Percentiles rank a stretch among this genome's conserved stretches.
These are phyloP conservation scores for Plutella xylostella DNA, from an alignment of 2,888 invertebrate genomes.

Conservation along the genomic window DNA sequence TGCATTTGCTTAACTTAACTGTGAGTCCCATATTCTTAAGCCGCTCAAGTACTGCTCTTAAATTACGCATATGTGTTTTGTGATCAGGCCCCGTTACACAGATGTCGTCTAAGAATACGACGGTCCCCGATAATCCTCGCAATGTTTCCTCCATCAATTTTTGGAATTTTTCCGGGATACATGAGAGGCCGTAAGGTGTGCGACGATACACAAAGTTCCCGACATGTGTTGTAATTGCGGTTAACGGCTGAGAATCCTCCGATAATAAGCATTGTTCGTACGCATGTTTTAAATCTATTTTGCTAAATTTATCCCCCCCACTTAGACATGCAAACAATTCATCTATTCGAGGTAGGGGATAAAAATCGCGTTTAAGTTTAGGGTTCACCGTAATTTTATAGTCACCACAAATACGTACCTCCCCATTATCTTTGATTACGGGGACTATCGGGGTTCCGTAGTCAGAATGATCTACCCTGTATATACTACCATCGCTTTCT, in stretches of 20 bases:
- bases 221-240: conserved; percentile 15
- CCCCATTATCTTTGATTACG: conserved; percentile 3
- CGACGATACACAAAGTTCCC: conserved; percentile 3
- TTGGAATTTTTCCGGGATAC: conserved; percentile 9
- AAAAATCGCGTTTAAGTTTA: conserved; percentile 9
- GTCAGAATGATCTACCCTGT: conserved; percentile 21
- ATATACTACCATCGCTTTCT: conserved; percentile 19
- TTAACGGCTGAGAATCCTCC: conserved; percentile 5
- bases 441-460: conserved; percentile 19
- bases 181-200: conserved; percentile 4
- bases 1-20: not conserved
- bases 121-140: not conserved
- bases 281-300: conserved; percentile 7
- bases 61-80: not conserved
- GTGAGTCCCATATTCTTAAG: not conserved
- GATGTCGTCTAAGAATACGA: conserved; percentile 5
- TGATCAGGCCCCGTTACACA: not conserved
- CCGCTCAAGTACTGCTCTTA: not conserved
- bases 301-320: not conserved
- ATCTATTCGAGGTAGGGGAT: conserved; percentile 7
- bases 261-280: conserved; percentile 4
- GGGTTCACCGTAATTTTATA: conserved; percentile 14
- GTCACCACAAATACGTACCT: not conserved
- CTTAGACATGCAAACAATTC: not conserved
- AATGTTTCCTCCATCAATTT: conserved; percentile 5